Evolutionary conservation across 1,140 invertebrate genomes (phyloP).

Genomic region (Carposina sasakii): DNA sequence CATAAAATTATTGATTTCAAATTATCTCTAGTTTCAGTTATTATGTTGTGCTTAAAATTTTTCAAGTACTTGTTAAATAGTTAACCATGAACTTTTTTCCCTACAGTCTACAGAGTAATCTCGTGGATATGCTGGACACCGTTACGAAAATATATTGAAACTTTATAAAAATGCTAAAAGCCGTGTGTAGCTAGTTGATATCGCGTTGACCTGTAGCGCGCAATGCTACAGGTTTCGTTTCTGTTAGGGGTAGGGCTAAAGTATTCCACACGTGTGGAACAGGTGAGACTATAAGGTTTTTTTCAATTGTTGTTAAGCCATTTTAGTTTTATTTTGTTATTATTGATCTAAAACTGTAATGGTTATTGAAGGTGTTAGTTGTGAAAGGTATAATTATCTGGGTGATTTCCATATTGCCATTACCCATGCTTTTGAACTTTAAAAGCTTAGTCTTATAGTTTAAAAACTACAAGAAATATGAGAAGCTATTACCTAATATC

Average conservation of each 20-base stretch:
- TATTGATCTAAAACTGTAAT: conserved; percentile 15
- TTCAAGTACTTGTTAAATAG: conserved; percentile 57
- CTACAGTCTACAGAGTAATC: conserved; percentile 72
- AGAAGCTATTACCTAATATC: too few relatives aligned
- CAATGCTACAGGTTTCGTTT: conserved; percentile 73
- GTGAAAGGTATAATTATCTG: not conserved
- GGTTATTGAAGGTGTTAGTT: conserved; percentile 6
- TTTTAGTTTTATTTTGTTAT: conserved; percentile 45
- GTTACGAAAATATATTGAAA: conserved; percentile 58
- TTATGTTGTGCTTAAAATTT: conserved; percentile 59
- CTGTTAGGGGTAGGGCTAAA: conserved; percentile 68
- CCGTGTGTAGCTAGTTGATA: conserved; percentile 66
- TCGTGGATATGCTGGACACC: conserved; percentile 62
- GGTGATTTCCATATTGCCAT: not conserved
- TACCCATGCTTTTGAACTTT: too few relatives aligned
- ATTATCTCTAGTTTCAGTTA: not conserved
- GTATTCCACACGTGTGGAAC: conserved; percentile 66
- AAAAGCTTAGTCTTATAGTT: too few relatives aligned
- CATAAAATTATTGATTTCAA: not conserved
- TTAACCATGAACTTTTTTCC: conserved; percentile 69
- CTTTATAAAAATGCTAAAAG: conserved; percentile 59
- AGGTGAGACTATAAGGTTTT: conserved; percentile 72
- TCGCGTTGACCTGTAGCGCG: conserved; percentile 72
- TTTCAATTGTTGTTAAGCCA: conserved; percentile 60
- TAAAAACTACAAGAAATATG: too few relatives aligned